Evolutionary conservation across 2,888 invertebrate species (phyloP).

Genomic region (Stenichneumon culpator): DNA sequence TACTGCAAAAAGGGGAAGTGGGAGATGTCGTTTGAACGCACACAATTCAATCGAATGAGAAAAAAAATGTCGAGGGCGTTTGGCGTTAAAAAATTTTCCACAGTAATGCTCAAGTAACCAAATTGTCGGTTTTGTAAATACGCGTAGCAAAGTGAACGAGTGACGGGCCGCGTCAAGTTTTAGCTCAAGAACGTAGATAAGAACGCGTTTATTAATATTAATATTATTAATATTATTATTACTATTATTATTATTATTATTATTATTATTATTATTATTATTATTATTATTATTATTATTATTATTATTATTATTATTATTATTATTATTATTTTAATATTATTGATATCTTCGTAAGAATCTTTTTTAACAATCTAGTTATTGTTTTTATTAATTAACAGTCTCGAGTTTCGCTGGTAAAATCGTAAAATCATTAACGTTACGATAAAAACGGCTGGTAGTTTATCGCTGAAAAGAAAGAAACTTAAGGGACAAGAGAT

Average conservation of each 20-base stretch:
- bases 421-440: constrained; percentile 9
- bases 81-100: constrained; percentile 37
- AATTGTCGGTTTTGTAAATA: constrained; percentile 71
- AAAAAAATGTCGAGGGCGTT: constrained; percentile 2
- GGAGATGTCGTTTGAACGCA: constrained; percentile 33
- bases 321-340: constrained; percentile 45
- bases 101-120: constrained; percentile 71
- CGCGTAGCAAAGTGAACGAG: constrained; percentile 57
- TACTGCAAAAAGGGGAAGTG: constrained; percentile 60
- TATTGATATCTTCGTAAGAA: constrained; percentile 49
- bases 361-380: constrained; percentile 47
- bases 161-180: constrained; percentile 36
- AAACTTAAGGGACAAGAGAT: constrained; percentile 4
- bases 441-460: constrained; percentile 16
- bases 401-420: constrained; percentile 41
- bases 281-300: constrained; percentile 47
- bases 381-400: constrained; percentile 50
- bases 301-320: constrained; percentile 54
- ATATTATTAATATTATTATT: constrained; percentile 47
- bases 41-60: constrained; percentile 1
- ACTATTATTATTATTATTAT: constrained; percentile 49
- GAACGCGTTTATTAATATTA: constrained; percentile 48
- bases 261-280: constrained; percentile 39
- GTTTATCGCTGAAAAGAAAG: constrained; percentile 17
- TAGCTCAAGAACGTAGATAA: constrained; percentile 63